Conservation (phyloP, 2,113 vertebrate species). For the Chionis minor region DNA sequence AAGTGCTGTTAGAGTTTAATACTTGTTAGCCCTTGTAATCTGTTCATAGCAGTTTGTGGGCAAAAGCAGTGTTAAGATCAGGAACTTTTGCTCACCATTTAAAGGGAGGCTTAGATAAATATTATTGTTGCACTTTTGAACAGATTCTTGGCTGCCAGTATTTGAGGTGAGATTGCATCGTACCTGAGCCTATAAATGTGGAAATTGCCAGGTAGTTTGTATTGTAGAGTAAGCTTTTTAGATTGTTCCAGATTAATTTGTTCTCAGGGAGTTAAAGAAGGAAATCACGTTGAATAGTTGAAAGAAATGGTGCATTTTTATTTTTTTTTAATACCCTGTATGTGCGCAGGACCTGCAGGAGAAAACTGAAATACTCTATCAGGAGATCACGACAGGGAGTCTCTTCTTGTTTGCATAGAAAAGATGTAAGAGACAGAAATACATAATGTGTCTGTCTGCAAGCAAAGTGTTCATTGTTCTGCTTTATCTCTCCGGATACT, state of each 20-base stretch:
- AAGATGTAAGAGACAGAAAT: not conserved
- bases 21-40: not conserved
- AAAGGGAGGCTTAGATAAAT: not conserved
- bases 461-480: not conserved
- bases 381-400: not conserved
- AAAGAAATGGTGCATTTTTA: not conserved
- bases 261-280: not conserved
- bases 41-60: fast-evolving
- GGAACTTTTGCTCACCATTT: not conserved
- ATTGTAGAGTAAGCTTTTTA: not conserved
- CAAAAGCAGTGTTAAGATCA: not conserved
- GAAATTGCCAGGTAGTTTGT: not conserved
- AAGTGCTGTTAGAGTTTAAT: not conserved
- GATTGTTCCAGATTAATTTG: not conserved
- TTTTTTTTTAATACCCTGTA: not conserved
- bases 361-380: not conserved
- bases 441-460: not conserved
- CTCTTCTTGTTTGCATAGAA: not conserved
- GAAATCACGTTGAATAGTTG: not conserved
- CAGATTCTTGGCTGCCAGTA: not conserved
- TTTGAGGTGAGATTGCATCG: fast-evolving
- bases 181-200: not conserved
- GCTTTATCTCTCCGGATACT: not conserved
- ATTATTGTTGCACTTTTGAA: not conserved
- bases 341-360: not conserved